Conservation (phyloP, 2,888 invertebrate genomes). For the Troilus luridus region DNA sequence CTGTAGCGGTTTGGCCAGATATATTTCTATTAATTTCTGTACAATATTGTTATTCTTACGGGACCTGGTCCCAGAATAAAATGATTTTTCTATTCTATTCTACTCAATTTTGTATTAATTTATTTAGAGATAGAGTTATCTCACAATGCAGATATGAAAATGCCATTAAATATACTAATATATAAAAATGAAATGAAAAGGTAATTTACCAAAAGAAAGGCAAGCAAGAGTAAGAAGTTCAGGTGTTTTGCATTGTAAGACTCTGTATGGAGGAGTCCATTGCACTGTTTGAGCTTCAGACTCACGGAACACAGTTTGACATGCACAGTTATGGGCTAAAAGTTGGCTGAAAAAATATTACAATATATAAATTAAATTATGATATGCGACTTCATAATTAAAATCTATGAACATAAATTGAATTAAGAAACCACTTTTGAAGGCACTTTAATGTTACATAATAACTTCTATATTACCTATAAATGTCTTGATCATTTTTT, state of each 20-base stretch:
- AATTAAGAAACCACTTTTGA: neutral
- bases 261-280: slow-evolving; percentile 50
- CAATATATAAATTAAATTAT: neutral
- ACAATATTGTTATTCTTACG: too few relatives aligned
- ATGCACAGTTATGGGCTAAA: neutral
- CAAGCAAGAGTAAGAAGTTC: slow-evolving; percentile 46
- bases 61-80: too few relatives aligned
- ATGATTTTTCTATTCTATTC: too few relatives aligned
- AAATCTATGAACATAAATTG: neutral
- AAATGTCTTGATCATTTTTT: too few relatives aligned
- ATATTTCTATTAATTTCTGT: too few relatives aligned
- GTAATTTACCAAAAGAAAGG: slow-evolving; percentile 42
- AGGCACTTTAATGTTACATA: too few relatives aligned
- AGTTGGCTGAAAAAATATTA: neutral
- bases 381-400: neutral
- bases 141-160: too few relatives aligned
- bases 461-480: too few relatives aligned
- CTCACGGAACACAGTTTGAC: slow-evolving; percentile 53
- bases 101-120: too few relatives aligned
- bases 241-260: slow-evolving; percentile 29
- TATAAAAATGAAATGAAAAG: neutral
- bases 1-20: too few relatives aligned
- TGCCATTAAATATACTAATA: too few relatives aligned
- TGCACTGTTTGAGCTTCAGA: slow-evolving; percentile 52
- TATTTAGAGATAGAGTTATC: too few relatives aligned